A percentile compares a stretch with the other conserved stretches of the same genome.
Conservation (phyloP, 2,113 vertebrate species). For the Chlamydotis undulata region DNA sequence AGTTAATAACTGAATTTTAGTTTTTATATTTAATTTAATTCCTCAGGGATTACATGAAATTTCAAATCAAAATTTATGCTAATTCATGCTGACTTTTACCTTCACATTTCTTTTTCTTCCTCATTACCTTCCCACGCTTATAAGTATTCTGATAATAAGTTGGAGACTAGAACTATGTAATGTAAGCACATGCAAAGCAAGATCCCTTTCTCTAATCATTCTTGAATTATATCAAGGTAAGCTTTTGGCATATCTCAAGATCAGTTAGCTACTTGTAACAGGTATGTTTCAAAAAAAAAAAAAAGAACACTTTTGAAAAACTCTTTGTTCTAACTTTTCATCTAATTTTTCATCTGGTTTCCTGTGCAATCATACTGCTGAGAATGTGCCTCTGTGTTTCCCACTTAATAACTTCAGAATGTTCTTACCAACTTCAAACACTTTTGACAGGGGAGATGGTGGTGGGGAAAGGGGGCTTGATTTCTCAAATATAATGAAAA, state of each 20-base stretch:
- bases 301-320: background rate
- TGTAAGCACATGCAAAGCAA: background rate
- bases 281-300: background rate
- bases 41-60: background rate
- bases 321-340: background rate
- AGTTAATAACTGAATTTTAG: background rate
- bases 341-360: background rate
- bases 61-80: background rate
- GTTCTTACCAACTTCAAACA: background rate
- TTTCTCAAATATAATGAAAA: background rate
- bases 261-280: background rate
- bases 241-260: background rate
- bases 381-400: background rate
- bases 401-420: background rate
- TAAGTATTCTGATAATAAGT: background rate
- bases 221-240: background rate
- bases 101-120: background rate
- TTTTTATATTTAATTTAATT: background rate
- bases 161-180: background rate
- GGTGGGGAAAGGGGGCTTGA: background rate
- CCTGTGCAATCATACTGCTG: background rate
- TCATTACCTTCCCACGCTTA: fast-evolving
- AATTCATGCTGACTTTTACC: background rate
- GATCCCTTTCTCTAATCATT: background rate
- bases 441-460: background rate